These are phyloP conservation scores for Neocrepidodera transversa DNA, from an alignment of 2,888 invertebrate genomes.

Conservation along the genomic window DNA sequence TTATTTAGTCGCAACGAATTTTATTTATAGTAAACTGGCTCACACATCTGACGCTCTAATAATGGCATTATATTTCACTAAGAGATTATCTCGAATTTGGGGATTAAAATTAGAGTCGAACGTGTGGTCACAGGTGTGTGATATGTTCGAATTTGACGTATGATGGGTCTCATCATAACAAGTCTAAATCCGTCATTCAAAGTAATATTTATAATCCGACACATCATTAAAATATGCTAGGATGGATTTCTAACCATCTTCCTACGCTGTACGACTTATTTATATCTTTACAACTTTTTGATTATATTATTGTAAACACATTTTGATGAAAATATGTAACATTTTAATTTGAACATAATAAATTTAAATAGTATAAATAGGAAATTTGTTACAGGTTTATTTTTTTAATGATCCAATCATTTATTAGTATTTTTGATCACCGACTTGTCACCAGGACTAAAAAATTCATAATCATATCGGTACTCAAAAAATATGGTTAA, in stretches of 20 bases:
- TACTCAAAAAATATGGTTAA: too few relatives aligned
- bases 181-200: conserved; percentile 42
- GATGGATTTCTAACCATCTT: background rate
- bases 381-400: too few relatives aligned
- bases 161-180: conserved; percentile 46
- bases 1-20: background rate
- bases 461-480: too few relatives aligned
- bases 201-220: conserved; percentile 49
- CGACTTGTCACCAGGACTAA: too few relatives aligned
- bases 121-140: conserved; percentile 28
- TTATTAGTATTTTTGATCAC: too few relatives aligned
- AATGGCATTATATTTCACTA: conserved; percentile 34
- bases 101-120: conserved; percentile 37
- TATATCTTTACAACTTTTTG: background rate
- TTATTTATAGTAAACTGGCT: conserved; percentile 16
- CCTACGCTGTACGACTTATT: background rate
- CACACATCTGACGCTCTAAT: conserved; percentile 7
- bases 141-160: conserved; percentile 32
- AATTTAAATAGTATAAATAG: too few relatives aligned
- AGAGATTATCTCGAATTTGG: conserved; percentile 37
- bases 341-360: too few relatives aligned
- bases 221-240: conserved; percentile 44
- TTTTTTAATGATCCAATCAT: too few relatives aligned
- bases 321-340: too few relatives aligned
- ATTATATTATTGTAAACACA: too few relatives aligned